Percentiles rank a stretch among this genome's conserved stretches.
Evolutionary conservation across 1,140 invertebrate species (phyloP).

Genomic region (Zaprionus tsacasi): DNA sequence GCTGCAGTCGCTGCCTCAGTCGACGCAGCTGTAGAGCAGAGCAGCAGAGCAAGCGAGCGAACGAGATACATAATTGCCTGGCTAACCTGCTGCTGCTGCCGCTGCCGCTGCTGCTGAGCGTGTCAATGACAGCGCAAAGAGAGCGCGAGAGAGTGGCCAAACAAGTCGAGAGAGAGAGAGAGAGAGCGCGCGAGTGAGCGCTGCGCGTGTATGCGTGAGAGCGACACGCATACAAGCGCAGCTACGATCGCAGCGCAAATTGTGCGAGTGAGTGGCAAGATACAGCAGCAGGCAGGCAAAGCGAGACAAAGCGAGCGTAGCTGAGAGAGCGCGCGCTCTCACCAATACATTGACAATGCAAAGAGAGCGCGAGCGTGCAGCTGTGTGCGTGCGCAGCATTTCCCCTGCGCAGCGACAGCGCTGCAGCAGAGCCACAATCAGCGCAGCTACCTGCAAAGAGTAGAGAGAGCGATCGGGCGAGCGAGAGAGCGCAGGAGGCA

Average conservation of each 20-base stretch:
- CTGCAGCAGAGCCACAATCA: background rate
- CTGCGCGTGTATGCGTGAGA: constrained; percentile 54
- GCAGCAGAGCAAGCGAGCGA: constrained; percentile 11
- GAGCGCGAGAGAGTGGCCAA: background rate
- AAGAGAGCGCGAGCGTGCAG: constrained; percentile 34
- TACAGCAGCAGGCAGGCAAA: background rate
- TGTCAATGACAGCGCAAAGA: constrained; percentile 69
- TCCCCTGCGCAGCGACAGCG: constrained; percentile 48
- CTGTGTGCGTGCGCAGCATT: constrained; percentile 52
- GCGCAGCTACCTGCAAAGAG: constrained; percentile 31
- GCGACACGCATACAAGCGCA: constrained; percentile 58
- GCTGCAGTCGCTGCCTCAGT: constrained; percentile 3
- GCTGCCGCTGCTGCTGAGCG: constrained; percentile 42
- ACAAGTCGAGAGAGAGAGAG: constrained; percentile 5
- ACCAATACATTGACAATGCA: constrained; percentile 20
- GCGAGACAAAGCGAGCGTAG: constrained; percentile 15
- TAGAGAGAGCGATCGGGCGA: background rate
- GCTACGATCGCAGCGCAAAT: constrained; percentile 38
- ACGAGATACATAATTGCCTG: constrained; percentile 75
- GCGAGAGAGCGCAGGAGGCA: constrained; percentile 11
- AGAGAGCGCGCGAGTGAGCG: constrained; percentile 15
- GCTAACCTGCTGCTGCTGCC: constrained; percentile 63
- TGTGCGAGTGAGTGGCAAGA: constrained; percentile 49
- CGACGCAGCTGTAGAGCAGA: constrained; percentile 1
- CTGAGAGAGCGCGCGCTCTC: constrained; percentile 4